These are phyloP conservation scores for Stenodema calcarata DNA, from an alignment of 2,888 invertebrate species.

Conservation along the genomic window DNA sequence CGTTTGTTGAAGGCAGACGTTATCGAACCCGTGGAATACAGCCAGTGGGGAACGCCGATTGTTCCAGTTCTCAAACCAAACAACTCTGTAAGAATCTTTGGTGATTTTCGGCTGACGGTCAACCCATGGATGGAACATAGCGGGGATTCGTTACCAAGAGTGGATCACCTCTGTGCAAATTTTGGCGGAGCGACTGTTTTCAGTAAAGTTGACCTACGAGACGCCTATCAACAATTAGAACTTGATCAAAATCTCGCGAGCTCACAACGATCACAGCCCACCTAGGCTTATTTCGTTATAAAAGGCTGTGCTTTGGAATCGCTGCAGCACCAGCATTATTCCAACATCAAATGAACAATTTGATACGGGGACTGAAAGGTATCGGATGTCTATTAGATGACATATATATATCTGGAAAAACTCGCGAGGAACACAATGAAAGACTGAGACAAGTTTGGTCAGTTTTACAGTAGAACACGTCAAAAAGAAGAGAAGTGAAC, in stretches of 20 bases:
- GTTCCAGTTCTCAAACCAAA: constrained; percentile 60
- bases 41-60: constrained; percentile 60
- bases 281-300: neutral
- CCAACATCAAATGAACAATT: constrained; percentile 27
- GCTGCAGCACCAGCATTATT: constrained; percentile 54
- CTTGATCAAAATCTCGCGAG: neutral
- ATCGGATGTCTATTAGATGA: constrained; percentile 30
- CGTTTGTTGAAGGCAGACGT: neutral
- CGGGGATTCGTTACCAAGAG: constrained; percentile 56
- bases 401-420: neutral
- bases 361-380: constrained; percentile 11
- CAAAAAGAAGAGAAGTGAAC: too few relatives aligned
- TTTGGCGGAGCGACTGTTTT: constrained; percentile 57
- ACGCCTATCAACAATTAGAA: neutral
- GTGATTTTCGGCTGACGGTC: constrained; percentile 59
- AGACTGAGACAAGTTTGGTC: neutral
- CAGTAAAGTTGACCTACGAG: neutral
- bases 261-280: neutral
- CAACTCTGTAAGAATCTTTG: constrained; percentile 59
- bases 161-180: constrained; percentile 56
- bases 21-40: constrained; percentile 55
- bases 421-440: neutral
- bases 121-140: constrained; percentile 58
- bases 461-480: too few relatives aligned
- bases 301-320: constrained; percentile 18